phyloP scores from a whole-genome alignment of 1,140 invertebrate species.

The Oreohelix idahoensis region DNA sequence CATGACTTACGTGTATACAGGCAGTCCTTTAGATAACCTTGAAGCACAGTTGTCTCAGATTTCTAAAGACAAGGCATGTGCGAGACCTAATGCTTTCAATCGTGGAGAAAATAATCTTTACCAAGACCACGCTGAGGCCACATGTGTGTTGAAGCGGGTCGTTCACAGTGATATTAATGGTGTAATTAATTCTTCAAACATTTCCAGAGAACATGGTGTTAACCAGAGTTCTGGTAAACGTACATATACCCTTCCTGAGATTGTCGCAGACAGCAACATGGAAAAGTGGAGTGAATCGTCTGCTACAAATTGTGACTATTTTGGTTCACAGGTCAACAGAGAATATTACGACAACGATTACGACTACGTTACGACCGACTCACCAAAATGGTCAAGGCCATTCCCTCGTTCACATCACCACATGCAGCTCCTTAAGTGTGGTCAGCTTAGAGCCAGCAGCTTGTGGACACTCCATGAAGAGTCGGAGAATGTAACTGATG shows the following conservation, averaged over 20 bases:
- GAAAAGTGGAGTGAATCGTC: not conserved
- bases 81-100: not conserved
- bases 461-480: conserved; percentile 28
- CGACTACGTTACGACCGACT: not conserved
- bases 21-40: conserved; percentile 22
- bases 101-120: not conserved
- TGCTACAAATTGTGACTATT: not conserved
- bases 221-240: not conserved
- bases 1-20: not conserved
- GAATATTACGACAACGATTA: not conserved
- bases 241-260: not conserved
- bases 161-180: not conserved
- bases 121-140: not conserved
- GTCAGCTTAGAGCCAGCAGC: conserved; percentile 21
- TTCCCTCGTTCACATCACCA: not conserved
- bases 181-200: not conserved
- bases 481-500: conserved; percentile 18
- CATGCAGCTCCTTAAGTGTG: conserved; percentile 3
- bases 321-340: not conserved
- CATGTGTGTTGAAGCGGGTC: not conserved
- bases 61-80: not conserved
- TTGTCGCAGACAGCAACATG: not conserved
- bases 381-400: not conserved
- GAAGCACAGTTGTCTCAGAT: conserved; percentile 15
- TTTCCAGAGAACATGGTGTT: not conserved